Evolutionary conservation across 2,888 invertebrate species (phyloP).

Genomic region (Cryptosula pallasiana): DNA sequence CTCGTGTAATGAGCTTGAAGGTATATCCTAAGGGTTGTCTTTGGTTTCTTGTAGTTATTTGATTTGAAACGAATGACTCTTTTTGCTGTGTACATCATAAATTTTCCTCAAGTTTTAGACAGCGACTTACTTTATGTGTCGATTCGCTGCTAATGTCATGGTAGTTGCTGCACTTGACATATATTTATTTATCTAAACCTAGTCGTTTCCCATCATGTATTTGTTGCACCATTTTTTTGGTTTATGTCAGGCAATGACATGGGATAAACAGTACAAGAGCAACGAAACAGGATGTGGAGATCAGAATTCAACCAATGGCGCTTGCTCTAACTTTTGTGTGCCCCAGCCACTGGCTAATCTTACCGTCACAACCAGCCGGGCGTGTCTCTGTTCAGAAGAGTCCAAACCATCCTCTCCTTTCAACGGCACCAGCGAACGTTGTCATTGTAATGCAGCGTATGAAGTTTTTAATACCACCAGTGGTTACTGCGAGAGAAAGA

Average conservation of each 20-base stretch:
- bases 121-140: too few species aligned
- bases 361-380: not conserved
- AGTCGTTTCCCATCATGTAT: too few species aligned
- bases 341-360: not conserved
- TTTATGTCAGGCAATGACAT: not conserved
- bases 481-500: conserved; percentile 21
- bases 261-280: conserved; percentile 12
- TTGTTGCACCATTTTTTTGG: not conserved
- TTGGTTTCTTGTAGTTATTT: too few species aligned
- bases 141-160: too few species aligned
- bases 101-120: too few species aligned
- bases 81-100: too few species aligned
- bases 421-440: not conserved
- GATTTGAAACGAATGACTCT: too few species aligned
- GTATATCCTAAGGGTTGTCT: too few species aligned
- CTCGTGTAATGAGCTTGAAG: not conserved
- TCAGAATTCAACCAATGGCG: not conserved
- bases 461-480: not conserved
- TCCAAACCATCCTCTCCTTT: not conserved
- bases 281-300: not conserved
- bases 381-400: conserved; percentile 8
- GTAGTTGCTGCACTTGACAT: too few species aligned
- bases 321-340: conserved; percentile 19
- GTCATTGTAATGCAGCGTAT: not conserved
- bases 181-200: too few species aligned